Evolutionary conservation across 2,113 vertebrate species (phyloP), one percentile per base, ranked within the genome.

Genomic region (Pseudopodoces humilis): DNA sequence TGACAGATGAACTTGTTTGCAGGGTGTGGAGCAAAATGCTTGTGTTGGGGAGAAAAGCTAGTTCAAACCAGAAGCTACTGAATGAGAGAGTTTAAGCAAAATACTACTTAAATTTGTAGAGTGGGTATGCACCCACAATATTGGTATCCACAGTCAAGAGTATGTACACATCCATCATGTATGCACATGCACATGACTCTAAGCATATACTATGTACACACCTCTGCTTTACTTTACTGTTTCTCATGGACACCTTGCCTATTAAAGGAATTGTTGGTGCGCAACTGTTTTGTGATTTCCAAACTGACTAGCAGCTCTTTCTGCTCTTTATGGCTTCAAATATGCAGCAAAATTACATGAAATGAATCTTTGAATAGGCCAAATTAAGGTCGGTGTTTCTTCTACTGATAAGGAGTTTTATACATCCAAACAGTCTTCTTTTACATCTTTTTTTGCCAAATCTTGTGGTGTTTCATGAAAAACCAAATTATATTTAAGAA

Each of bases 361-460:
- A 94, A 91, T 16, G 31, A 92, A 94, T 91, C 93, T 94, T 47
- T 91, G 65, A 96, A 78, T 65, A 94, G 96, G 96, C 97, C 97
- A 96, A 93, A 96, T 85, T 79, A 91, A 86, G 88, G 90, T 96
- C 92, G 79, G 96, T 97, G 95, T 96, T 95, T 97, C 97, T 98
- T 97, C 94, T 96, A 96, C 85, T 83, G 88, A 68, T 96, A 91
- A 92, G 92, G 95, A 95, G 88, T 98, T 98, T 98, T 98, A 97
- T 98, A 98, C 96, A 96, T 95, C 67, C 8, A 96, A 97, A 95
- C 84, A 85, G 91, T 97, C 96, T 96, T 96, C 95, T 97, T 97
- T 94, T 90, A 97, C 96, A 93, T 95, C 77, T 94, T 96, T 98
- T 97, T 96, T 96, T 94, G 96, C 97, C 97, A 98, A 97, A 97